Base-by-base conservation (phyloP, 2,113 vertebrate species). In the Myanophis thanlyinensis region DNA sequence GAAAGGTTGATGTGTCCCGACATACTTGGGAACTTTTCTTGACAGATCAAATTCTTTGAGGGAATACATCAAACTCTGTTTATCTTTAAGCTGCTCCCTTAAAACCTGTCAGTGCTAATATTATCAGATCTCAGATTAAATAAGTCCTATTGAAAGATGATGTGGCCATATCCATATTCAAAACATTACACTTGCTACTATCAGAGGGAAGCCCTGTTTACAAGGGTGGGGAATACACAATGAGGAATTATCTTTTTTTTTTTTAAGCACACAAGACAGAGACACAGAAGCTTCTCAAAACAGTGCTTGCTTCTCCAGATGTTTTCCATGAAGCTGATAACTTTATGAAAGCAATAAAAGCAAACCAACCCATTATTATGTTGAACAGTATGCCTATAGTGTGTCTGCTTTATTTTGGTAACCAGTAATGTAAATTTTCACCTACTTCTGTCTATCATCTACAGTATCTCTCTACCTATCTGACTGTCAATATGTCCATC, bases 61-160 rank as follows among this genome's bases (percentile, higher is more conserved):
- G 96, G 97, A 96, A 95, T 96, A 94, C 95, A 97, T 98, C 96
- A 97, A 97, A 96, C 90, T 91, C n/a, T 95, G 94, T 95, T 96
- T 97, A 96, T 95, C 92, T 97, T 88, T 94, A 94, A 97, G 95
- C 95, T 97, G 95, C 95, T 96, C 94, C 95, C 93, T 94, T 97
- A 97, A 98, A 97, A 96, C 94, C 94, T 97, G 96, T 96, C 97
- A 97, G 93, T 93, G 93, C 93, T 97, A 97, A 97, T 97, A 96
- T 95, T 93, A 95, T 96, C 95, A 97, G 95, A 94, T 95, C 93
- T 87, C 92, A 90, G 94, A 97, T 97, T 96, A 96, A 97, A 91
- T 92, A 95, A 95, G 93, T 96, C 92, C 95, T 97, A 94, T 95
- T 92, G 93, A 97, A 93, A 96, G 51, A 91, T 84, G 95, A 90